phyloP scores from a whole-genome alignment of 2,113 vertebrate genomes.

The Mastomys coucha region DNA sequence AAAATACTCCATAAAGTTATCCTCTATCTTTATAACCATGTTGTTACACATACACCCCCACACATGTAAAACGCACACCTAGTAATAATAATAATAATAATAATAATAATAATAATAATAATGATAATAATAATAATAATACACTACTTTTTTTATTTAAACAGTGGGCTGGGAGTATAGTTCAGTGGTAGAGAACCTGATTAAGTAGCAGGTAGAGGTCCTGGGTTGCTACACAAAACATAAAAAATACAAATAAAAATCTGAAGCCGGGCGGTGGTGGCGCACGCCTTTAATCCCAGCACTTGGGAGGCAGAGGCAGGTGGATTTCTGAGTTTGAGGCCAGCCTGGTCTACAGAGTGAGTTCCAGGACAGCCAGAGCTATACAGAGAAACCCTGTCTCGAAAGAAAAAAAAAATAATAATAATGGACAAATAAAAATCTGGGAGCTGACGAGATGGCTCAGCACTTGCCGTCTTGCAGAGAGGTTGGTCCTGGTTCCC shows the following conservation, averaged over 20 bases:
- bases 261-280: no score
- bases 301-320: no score
- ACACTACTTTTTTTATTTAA: background rate
- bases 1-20: background rate
- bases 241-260: background rate
- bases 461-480: no score
- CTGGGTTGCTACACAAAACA: background rate
- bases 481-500: background rate
- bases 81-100: no score
- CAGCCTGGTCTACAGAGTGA: no score
- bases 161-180: background rate
- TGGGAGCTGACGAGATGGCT: background rate
- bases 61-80: no score
- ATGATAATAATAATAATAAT: background rate
- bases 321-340: no score
- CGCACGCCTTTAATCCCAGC: no score
- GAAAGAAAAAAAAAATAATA: no score
- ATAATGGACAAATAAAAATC: background rate
- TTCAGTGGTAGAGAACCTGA: background rate
- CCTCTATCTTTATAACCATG: background rate
- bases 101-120: no score
- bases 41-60: background rate
- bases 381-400: no score
- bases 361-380: no score
- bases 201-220: background rate